Evolutionary conservation across 1,140 invertebrate species (phyloP).

Genomic region (Penaeus japonicus): DNA sequence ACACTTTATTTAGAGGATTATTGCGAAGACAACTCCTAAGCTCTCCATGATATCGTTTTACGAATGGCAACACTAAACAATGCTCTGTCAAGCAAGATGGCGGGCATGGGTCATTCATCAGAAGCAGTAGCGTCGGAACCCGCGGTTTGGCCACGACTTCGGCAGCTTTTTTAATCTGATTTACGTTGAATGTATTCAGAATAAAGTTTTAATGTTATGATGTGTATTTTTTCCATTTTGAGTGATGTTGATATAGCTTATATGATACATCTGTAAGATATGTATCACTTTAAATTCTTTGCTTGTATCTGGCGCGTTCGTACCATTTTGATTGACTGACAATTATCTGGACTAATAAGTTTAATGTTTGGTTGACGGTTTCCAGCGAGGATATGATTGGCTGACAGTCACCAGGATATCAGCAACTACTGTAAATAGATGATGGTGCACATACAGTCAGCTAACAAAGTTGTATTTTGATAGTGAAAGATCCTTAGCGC

Average conservation of each 20-base stretch:
- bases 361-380: conserved; percentile 53
- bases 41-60: conserved; percentile 36
- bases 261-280: background rate
- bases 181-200: no score
- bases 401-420: conserved; percentile 48
- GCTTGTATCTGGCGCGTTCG: background rate
- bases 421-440: conserved; percentile 43
- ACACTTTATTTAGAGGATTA: no score
- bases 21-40: no score
- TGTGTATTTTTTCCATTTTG: no score
- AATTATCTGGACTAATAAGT: conserved; percentile 47
- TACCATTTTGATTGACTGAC: conserved; percentile 48
- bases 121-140: conserved; percentile 4
- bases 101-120: conserved; percentile 46
- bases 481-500: no score
- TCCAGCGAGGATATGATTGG: conserved; percentile 46
- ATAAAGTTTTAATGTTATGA: no score
- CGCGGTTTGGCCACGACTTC: conserved; percentile 14
- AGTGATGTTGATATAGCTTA: background rate
- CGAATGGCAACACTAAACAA: conserved; percentile 25
- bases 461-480: no score
- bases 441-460: no score
- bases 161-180: background rate
- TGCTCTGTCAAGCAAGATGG: conserved; percentile 52
- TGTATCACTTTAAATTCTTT: background rate